These are phyloP conservation scores for Fratercula arctica DNA, from an alignment of 2,797 vertebrate genomes.

Conservation along the genomic window DNA sequence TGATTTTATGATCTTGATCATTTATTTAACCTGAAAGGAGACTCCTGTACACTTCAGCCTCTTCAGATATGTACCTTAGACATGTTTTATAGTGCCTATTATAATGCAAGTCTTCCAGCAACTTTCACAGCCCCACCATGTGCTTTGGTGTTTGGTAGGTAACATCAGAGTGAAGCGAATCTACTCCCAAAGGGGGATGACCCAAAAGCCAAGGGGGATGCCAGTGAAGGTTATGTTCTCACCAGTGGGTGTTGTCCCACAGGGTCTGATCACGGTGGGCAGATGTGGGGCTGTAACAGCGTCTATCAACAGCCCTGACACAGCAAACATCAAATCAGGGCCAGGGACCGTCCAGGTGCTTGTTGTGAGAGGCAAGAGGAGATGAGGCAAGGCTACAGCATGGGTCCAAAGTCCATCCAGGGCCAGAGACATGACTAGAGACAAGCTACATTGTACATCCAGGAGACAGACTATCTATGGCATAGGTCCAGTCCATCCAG, in stretches of 20 bases:
- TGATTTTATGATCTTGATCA: neutral
- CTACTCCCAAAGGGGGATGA: neutral
- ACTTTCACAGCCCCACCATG: neutral
- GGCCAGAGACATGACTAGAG: neutral
- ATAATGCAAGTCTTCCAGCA: neutral
- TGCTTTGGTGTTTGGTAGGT: neutral
- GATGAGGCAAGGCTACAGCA: neutral
- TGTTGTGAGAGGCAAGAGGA: neutral
- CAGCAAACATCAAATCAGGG: neutral
- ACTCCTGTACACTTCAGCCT: neutral
- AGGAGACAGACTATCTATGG: neutral
- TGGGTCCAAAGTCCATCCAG: neutral
- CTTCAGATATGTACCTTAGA: neutral
- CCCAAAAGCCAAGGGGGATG: neutral
- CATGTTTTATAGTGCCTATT: neutral
- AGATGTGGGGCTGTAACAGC: neutral
- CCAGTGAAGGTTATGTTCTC: fast-evolving
- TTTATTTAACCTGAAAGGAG: neutral
- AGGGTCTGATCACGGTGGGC: fast-evolving
- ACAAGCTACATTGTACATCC: neutral
- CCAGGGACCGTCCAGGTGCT: neutral
- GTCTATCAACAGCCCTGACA: neutral
- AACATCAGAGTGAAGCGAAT: neutral
- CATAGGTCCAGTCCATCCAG: neutral
- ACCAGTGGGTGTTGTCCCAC: neutral